phyloP scores from a whole-genome alignment of 1,140 invertebrate genomes.

The Melanaphis sacchari region DNA sequence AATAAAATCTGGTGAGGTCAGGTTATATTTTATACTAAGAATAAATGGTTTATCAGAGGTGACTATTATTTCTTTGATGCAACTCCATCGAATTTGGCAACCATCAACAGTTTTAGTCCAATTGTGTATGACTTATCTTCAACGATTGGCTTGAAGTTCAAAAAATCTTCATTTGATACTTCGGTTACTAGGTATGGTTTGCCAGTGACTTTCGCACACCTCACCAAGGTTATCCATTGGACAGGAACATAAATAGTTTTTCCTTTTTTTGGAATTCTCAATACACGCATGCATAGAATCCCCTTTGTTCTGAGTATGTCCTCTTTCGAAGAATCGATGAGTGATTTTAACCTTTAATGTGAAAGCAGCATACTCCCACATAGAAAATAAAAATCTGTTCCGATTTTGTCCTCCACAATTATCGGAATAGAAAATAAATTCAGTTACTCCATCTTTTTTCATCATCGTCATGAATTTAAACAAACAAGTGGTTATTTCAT shows the following conservation, averaged over 20 bases:
- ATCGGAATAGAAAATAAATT: constrained; percentile 46
- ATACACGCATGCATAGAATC: not conserved
- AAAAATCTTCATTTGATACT: constrained; percentile 10
- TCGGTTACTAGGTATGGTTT: not conserved
- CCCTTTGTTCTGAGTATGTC: not conserved
- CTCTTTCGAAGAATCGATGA: not conserved
- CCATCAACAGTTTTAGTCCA: not conserved
- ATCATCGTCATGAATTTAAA: constrained; percentile 20
- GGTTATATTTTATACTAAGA: constrained; percentile 13
- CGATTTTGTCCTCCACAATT: constrained; percentile 49
- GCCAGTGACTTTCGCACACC: not conserved
- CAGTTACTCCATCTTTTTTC: constrained; percentile 52
- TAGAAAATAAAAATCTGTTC: constrained; percentile 41
- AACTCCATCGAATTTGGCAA: not conserved
- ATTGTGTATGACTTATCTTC: not conserved
- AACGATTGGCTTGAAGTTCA: not conserved
- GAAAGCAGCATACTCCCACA: no score
- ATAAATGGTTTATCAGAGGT: not conserved
- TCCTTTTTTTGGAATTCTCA: not conserved
- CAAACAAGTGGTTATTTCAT: constrained; percentile 16
- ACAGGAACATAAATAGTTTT: constrained; percentile 18
- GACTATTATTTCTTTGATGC: not conserved
- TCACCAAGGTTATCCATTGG: not conserved
- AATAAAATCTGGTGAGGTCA: not conserved
- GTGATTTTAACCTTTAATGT: not conserved